phyloP scores from a whole-genome alignment of 1,140 invertebrate genomes.

The Lepeophtheirus salmonis region DNA sequence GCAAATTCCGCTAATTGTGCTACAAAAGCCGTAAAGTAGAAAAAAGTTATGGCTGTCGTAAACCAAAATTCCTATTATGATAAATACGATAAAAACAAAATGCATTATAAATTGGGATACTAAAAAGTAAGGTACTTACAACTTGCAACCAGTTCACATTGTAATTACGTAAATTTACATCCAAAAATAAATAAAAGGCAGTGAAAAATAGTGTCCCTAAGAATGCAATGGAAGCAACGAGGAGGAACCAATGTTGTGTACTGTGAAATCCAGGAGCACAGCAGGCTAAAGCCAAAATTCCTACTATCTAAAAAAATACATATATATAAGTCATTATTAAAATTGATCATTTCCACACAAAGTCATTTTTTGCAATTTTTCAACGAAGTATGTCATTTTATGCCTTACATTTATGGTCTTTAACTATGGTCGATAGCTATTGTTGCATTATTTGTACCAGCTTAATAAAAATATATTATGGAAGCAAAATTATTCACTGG shows the following conservation, averaged over 20 bases:
- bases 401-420: no score
- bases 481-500: no score
- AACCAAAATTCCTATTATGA: slow-evolving; percentile 17
- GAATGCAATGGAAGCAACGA: slow-evolving; percentile 11
- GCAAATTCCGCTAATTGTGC: slow-evolving; percentile 16
- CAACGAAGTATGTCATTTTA: no score
- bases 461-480: no score
- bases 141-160: slow-evolving; percentile 12
- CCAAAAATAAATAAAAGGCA: slow-evolving; percentile 16
- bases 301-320: slow-evolving; percentile 11
- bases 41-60: slow-evolving; percentile 11
- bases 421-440: no score
- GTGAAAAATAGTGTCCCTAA: slow-evolving; percentile 16
- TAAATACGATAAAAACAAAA: not conserved
- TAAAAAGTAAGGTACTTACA: slow-evolving; percentile 2
- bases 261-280: slow-evolving; percentile 5
- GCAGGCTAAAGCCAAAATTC: slow-evolving; percentile 7
- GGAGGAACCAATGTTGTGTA: slow-evolving; percentile 18
- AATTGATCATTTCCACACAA: no score
- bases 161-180: slow-evolving; percentile 6
- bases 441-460: no score
- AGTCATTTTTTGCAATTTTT: no score
- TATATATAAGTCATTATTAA: no score
- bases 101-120: not conserved
- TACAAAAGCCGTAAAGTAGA: slow-evolving; percentile 18